Base-by-base conservation (phyloP, 2,797 vertebrate genomes). In the Nannoperca australis region DNA sequence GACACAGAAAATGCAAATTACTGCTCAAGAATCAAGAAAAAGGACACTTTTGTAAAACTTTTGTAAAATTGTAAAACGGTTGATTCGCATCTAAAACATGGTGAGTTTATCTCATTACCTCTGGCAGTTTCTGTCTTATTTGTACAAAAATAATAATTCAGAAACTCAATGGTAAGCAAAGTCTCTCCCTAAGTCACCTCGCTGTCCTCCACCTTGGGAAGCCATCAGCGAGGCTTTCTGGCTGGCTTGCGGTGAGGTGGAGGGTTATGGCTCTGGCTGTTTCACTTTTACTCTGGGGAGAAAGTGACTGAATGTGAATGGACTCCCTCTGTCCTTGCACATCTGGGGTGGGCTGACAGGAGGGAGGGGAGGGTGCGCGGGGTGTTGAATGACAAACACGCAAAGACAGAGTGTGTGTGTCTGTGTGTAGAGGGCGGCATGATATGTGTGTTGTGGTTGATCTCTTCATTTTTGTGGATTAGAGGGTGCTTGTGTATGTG, bases 221-320 rank as follows among this genome's bases (percentile, higher is more conserved):
- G 61, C 76, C 85, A 91, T 92, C 83, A 92, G 85, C 3, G 32
- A 50, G 62, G 24, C 40, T 50, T 49, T 65, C 77, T 77, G 83
- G 63, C 66, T 58, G 81, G 73, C 73, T 66, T 67, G 78, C 27
- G 55, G 75, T 60, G 67, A 76, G 51, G 69, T 64, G 1, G 54
- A 78, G 66, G 65, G 78, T 70, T 66, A 56, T 7, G 62, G 65
- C 75, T 84, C 72, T 79, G 62, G 78, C 74, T 78, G 88, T 85
- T 91, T 88, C 86, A 86, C 90, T 93, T 85, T 89, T 75, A 81
- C 89, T 84, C 82, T 15, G 63, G 70, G 73, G 78, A 79, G 89
- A 91, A 84, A 89, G 78, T 87, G 81, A 83, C 50, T 76, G 77
- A 78, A 81, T 76, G 38, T 69, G 85, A 91, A 82, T 87, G 81